Base-by-base conservation (phyloP, 2,113 vertebrate species). In the Brevimyrus niger region DNA sequence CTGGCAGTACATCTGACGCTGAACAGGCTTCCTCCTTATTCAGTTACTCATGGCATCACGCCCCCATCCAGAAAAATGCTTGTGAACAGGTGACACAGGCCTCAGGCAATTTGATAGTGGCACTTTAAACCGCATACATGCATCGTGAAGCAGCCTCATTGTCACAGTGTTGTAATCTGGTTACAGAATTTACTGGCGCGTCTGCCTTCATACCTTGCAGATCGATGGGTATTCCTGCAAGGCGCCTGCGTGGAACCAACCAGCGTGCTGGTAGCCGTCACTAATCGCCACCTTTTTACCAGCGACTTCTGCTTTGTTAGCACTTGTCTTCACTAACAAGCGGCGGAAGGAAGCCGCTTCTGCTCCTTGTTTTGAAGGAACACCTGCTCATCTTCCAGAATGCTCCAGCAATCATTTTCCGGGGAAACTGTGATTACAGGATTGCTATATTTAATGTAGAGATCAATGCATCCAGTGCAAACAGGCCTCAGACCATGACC, bases 1-100 rank as follows among this genome's bases (percentile, higher is more conserved):
- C 15, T 19, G 15, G 15, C 27, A 69, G 35, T 1, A 80, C 35
- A 13, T 80, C 1, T 80, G 73, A 42, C 3, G 2, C 15, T 19
- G 35, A 80, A 80, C 73, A 80, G 38, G 15, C 73, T 80, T 80
- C 35, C 6, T 38, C 35, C 13, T 23, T 23, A 42, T 73, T 55
- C 48, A 5, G 46, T 80, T 80, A 86, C 44, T 2, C 48, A 47
- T 31, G 10, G 53, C 89, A 83, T 35, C 15, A 23, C 61, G 15
- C 42, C 65, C 7, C 3, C 50, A 27, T 91, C 80, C 90, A 44
- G 88, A 80, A 88, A 58, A 93, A 91, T 44, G 55, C 86, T 83
- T 76, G 23, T 42, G 35, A 80, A 42, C 44, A 23, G 69, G 31
- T 53, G 65, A 42, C 87, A 55, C 53, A 58, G 46, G 58, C 51